A percentile compares a stretch with the other conserved stretches of the same genome.
These are phyloP conservation scores for Magallana gigas DNA, from an alignment of 1,140 invertebrate species.

Conservation along the genomic window DNA sequence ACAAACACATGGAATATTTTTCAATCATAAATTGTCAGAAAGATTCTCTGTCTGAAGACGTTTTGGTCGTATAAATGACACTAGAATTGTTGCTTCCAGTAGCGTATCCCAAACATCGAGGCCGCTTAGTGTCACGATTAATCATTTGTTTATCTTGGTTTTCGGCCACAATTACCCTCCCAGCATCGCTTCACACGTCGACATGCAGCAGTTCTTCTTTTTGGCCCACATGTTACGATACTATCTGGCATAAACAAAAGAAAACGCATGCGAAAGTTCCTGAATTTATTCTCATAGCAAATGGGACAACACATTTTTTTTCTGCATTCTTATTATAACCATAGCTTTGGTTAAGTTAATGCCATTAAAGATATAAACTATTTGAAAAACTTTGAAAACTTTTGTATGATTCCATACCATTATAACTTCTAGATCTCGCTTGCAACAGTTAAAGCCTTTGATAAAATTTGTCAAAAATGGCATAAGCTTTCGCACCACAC, in stretches of 20 bases:
- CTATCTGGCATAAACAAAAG: conserved; percentile 14
- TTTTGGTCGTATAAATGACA: conserved; percentile 17
- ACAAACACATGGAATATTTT: conserved; percentile 33
- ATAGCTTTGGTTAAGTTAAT: neutral
- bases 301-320: conserved; percentile 8
- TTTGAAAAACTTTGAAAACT: neutral
- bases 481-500: conserved; percentile 6
- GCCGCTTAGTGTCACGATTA: conserved; percentile 35
- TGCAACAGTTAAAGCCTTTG: neutral
- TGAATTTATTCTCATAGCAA: conserved; percentile 26
- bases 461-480: conserved; percentile 1
- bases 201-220: conserved; percentile 16
- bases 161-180: conserved; percentile 10
- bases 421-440: neutral
- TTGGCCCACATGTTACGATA: conserved; percentile 17
- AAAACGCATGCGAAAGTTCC: neutral
- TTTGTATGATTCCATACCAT: neutral
- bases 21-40: conserved; percentile 31
- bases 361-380: neutral
- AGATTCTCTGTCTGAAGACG: neutral
- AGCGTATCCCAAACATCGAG: conserved; percentile 10
- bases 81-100: neutral
- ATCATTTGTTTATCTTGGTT: conserved; percentile 31
- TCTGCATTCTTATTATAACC: neutral
- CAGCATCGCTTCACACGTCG: conserved; percentile 24